Base-by-base conservation (phyloP, 35 echinoderm and acorn worm species). In the Heliocidaris tuberculata region DNA sequence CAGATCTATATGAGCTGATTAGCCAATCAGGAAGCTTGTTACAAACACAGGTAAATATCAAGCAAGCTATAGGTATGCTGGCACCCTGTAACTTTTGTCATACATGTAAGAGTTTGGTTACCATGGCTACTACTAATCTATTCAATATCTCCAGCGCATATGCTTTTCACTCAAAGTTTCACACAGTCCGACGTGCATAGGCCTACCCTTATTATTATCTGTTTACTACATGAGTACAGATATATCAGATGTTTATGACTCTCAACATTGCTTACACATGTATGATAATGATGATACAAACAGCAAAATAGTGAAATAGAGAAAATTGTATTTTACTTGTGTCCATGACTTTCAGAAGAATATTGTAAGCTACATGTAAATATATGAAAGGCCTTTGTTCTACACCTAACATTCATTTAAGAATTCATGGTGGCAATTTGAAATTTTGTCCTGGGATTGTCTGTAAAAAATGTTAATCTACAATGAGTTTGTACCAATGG, bases 41-140 rank as follows among this genome's bases (percentile, higher is more conserved):
- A 89, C 87, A 42, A 17, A 78, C 65, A 78, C 27, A n/a, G 27
- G 65, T 5, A 27, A 7, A 13, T 56, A 56, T 15, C 52, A 56
- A 56, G 52, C 52, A 56, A 10, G 10, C 52, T 47, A n/a, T 47
- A 48, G 19, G 87, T 89, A n/a, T 89, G 87, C 87, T 89, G 87
- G 87, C 47, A 89, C 31, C 87, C 87, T 47, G 87, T 48, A 89
- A 89, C 31, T 89, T 89, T 89, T 48, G 31, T 42, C 31, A 42
- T 89, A 47, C 17, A 78, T 78, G 65, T n/a, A 78, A 78, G 31
- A 88, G 87, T 89, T 89, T 89, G 87, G 87, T 89, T 47, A 42
- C 87, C 87, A 89, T 89, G 87, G 13, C 87, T 89, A 89, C 87
- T 13, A 48, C 24, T 89, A 89, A 89, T 89, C 87, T 89, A 89